These are phyloP conservation scores for Lycaon pictus DNA, from an alignment of 2,113 vertebrate genomes.

Conservation along the genomic window DNA sequence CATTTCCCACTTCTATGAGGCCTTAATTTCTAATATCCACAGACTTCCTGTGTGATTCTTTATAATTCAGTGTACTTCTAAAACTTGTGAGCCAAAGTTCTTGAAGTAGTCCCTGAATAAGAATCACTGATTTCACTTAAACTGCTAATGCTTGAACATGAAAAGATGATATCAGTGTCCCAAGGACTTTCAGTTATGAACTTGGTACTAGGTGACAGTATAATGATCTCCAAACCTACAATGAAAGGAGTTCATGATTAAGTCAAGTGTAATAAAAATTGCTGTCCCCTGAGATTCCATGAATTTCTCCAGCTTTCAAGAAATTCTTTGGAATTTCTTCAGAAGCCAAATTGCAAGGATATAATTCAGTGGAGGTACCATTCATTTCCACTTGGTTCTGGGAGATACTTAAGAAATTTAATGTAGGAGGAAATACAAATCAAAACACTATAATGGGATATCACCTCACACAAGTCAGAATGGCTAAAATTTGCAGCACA, in stretches of 20 bases:
- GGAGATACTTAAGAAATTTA: not conserved
- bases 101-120: not conserved
- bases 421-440: not conserved
- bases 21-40: not conserved
- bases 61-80: not conserved
- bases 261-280: not conserved
- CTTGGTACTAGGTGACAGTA: not conserved
- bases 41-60: not conserved
- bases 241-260: not conserved
- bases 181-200: not conserved
- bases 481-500: not conserved
- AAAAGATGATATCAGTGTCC: not conserved
- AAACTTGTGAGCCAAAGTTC: not conserved
- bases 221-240: not conserved
- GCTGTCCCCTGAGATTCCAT: not conserved
- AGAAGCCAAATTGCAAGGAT: not conserved
- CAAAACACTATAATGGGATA: not conserved
- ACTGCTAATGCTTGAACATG: not conserved
- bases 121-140: slow-evolving; percentile 3
- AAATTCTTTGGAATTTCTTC: not conserved
- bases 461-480: not conserved
- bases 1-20: not conserved
- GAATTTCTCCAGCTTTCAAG: not conserved
- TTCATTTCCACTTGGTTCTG: not conserved
- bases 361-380: not conserved